Percentiles rank a stretch among this genome's conserved stretches.
Evolutionary conservation across 1,140 invertebrate genomes (phyloP).

Genomic region (Pentalonia nigronervosa): DNA sequence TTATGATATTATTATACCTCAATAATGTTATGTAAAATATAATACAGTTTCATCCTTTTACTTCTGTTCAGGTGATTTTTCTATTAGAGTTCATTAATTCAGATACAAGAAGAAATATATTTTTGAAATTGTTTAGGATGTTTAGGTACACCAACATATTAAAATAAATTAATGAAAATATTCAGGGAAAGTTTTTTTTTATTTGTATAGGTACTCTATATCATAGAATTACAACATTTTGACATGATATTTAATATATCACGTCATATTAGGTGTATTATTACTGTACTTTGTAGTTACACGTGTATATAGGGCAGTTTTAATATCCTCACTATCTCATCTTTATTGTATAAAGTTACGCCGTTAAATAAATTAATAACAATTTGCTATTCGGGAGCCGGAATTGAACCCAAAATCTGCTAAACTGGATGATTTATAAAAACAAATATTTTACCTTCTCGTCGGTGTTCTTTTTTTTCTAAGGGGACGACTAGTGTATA

Average conservation of each 20-base stretch:
- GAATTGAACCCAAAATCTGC: conserved; percentile 44
- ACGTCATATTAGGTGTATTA: background rate
- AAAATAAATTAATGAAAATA: background rate
- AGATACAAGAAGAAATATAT: background rate
- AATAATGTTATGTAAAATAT: too few relatives aligned
- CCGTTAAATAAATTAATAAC: conserved; percentile 49
- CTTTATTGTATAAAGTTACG: conserved; percentile 41
- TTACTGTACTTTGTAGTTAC: background rate
- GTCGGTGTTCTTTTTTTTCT: background rate
- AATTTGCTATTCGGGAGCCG: conserved; percentile 38
- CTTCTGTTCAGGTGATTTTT: background rate
- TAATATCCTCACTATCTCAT: conserved; percentile 41
- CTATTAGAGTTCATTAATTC: background rate
- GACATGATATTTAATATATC: background rate
- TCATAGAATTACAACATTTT: background rate
- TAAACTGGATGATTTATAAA: conserved; percentile 46
- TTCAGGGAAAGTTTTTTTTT: background rate
- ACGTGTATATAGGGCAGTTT: conserved; percentile 14
- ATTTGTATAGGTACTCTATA: background rate
- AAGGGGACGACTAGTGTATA: background rate
- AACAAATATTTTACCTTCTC: conserved; percentile 38
- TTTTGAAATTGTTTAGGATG: too few relatives aligned
- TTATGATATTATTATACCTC: background rate
- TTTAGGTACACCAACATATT: too few relatives aligned
- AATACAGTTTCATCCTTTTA: too few relatives aligned